Evolutionary conservation across 1,140 invertebrate species (phyloP), one percentile per base, ranked within the genome.

Genomic region (Grapholita molesta): DNA sequence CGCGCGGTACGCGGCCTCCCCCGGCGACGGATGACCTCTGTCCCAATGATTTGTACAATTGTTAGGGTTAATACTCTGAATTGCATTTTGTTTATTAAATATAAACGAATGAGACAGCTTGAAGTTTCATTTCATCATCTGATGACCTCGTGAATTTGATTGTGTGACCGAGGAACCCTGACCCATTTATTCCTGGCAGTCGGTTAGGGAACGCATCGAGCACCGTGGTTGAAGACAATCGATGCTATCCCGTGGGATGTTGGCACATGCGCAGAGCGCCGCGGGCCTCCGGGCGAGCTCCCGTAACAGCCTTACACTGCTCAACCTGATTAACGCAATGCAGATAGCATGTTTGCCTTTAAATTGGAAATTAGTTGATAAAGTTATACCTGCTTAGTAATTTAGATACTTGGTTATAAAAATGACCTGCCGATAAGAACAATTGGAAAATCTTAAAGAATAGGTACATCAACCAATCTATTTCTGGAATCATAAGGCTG

Each of bases 1-100:
- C n/a, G 42, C 42, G 35, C 76, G 69, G 68, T 76, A 78, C 75
- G 79, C 84, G 76, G 69, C 73, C 69, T 79, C 78, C 79, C 80
- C 73, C 84, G 75, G 71, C 78, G 73, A 80, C 73, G 77, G 84
- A 85, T 82, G 77, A 75, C 61, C 64, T 74, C 74, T 73, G 84
- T 88, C 86, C 80, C 78, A 72, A 76, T 85, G 74, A 89, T 88
- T 90, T 90, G 88, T 91, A 88, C 86, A 91, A 90, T 91, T 89
- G 86, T 88, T 91, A 91, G 82, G 88, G 83, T 88, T 91, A 90
- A 90, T 80, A 83, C 84, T 91, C 89, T 91, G 89, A 89, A 91
- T 88, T 89, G 89, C 86, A 91, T 82, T 90, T 91, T 91, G 85
- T 89, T 89, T 90, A 91, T 90, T 90, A 89, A 91, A 91, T 90